Percentiles rank a stretch among this genome's conserved stretches.
These are phyloP conservation scores for Chromobotia macracanthus DNA, from an alignment of 2,797 vertebrate genomes.

Conservation along the genomic window DNA sequence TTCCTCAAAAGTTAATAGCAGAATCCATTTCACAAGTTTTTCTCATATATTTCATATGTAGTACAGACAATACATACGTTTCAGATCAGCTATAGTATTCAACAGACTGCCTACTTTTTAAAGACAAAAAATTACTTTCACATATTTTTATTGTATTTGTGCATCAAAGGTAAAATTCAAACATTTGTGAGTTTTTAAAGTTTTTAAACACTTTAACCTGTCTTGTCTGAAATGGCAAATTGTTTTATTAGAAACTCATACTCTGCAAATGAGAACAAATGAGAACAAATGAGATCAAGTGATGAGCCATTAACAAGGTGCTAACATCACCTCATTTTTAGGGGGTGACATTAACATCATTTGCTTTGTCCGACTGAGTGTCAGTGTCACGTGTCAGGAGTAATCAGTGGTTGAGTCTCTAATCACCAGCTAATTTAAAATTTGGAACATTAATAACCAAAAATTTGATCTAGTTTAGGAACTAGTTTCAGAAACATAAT, in stretches of 20 bases:
- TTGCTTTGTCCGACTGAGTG: too few species aligned
- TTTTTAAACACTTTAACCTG: too few species aligned
- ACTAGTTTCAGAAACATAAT: neutral
- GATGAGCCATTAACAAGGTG: slow-evolving; percentile 1
- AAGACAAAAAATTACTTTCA: too few species aligned
- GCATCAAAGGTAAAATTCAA: too few species aligned
- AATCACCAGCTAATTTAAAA: slow-evolving; percentile 6
- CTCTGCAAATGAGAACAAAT: neutral
- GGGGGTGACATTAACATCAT: too few species aligned
- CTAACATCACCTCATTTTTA: too few species aligned
- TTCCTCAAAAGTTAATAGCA: neutral
- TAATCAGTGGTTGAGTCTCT: slow-evolving; percentile 11
- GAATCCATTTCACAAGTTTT: neutral
- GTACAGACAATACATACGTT: neutral
- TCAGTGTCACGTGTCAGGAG: neutral
- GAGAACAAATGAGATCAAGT: neutral
- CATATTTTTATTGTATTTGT: too few species aligned
- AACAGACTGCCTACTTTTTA: too few species aligned
- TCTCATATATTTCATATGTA: slow-evolving; percentile 1
- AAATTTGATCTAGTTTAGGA: neutral
- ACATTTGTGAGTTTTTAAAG: too few species aligned
- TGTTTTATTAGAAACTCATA: neutral
- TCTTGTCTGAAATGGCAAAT: neutral
- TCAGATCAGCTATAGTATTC: neutral
- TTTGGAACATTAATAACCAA: neutral